Evolutionary conservation across 2,888 invertebrate genomes (phyloP).

Genomic region (Apantesis nais): DNA sequence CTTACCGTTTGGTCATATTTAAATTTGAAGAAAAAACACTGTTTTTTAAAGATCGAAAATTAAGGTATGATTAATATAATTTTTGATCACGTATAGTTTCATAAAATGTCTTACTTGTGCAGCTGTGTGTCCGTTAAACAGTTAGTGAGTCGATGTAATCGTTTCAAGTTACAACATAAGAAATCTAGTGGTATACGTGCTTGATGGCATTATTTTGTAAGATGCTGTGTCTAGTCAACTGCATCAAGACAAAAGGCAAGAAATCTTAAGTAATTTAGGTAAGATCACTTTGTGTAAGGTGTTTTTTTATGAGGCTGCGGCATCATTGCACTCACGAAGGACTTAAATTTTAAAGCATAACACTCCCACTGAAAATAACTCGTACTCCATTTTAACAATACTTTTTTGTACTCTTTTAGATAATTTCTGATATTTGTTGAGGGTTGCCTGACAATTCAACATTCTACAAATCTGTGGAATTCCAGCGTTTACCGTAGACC

Average conservation of each 20-base stretch:
- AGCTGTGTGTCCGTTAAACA: neutral
- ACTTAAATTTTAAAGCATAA: too few species aligned
- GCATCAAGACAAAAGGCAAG: constrained; percentile 15
- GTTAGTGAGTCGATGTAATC: neutral
- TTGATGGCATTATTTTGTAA: constrained; percentile 10
- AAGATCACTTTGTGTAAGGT: too few species aligned
- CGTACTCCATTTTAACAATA: too few species aligned
- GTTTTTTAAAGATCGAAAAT: too few species aligned
- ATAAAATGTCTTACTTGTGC: neutral
- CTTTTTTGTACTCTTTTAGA: neutral
- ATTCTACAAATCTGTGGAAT: neutral
- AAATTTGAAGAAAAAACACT: too few species aligned
- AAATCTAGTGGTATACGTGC: constrained; percentile 35
- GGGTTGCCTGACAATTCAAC: neutral
- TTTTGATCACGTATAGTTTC: neutral
- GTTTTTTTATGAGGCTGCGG: too few species aligned
- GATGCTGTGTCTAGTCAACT: constrained; percentile 27
- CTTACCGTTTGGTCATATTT: too few species aligned
- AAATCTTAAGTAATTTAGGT: neutral
- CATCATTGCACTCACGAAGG: too few species aligned
- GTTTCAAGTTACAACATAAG: constrained; percentile 29
- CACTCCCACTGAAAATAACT: too few species aligned
- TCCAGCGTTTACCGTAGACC: neutral
- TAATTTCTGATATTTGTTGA: neutral
- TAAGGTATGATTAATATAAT: too few species aligned